A percentile compares a stretch with the other conserved stretches of the same genome.
These are phyloP conservation scores for Sussaba pulchella DNA, from an alignment of 2,888 invertebrate genomes.

Conservation along the genomic window DNA sequence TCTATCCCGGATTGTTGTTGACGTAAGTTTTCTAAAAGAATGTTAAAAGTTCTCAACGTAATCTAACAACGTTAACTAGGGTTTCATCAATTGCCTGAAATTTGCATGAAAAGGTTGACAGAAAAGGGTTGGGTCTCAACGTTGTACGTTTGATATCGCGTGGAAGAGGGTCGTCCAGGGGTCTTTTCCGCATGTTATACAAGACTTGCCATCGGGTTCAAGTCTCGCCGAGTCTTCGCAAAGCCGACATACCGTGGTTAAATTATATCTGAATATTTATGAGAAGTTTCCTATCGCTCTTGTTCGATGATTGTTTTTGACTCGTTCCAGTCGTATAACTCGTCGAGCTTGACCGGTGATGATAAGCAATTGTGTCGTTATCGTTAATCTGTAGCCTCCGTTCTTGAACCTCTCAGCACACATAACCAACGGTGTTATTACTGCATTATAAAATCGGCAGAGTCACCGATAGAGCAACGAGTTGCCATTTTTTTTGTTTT, in stretches of 20 bases:
- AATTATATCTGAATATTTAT: slow-evolving; percentile 48
- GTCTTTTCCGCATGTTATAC: slow-evolving; percentile 15
- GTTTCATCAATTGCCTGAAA: slow-evolving; percentile 10
- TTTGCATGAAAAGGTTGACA: slow-evolving; percentile 2
- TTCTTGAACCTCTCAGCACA: background rate
- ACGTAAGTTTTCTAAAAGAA: no score
- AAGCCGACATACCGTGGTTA: background rate
- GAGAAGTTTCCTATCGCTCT: slow-evolving; percentile 24
- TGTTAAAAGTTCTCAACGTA: background rate
- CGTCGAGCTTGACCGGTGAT: slow-evolving; percentile 19
- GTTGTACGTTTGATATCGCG: slow-evolving; percentile 35
- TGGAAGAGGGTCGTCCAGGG: slow-evolving; percentile 19
- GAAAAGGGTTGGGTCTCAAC: slow-evolving; percentile 2
- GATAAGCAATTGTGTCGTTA: slow-evolving; percentile 25
- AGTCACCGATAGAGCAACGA: background rate
- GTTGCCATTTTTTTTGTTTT: slow-evolving; percentile 12
- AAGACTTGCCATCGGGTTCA: slow-evolving; percentile 13
- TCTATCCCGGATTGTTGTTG: no score
- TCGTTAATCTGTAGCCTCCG: slow-evolving; percentile 3
- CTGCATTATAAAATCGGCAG: background rate
- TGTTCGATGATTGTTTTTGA: slow-evolving; percentile 28
- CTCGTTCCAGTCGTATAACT: slow-evolving; percentile 43
- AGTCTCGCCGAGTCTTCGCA: slow-evolving; percentile 24
- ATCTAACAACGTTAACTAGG: slow-evolving; percentile 3
- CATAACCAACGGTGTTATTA: background rate